phyloP scores from a whole-genome alignment of 2,113 vertebrate genomes.

The Furnarius figulus region DNA sequence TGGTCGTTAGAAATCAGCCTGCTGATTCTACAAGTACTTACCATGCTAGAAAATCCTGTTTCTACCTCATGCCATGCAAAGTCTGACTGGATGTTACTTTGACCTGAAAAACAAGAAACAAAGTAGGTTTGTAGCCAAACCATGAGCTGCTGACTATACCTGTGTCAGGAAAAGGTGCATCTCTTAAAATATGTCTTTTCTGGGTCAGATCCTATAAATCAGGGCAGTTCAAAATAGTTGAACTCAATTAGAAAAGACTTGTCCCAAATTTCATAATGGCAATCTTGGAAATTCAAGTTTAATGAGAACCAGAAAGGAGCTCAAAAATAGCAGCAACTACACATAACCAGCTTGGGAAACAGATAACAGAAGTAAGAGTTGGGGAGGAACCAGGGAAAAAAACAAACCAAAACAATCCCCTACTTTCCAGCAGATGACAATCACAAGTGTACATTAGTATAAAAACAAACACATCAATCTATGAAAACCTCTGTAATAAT shows the following conservation, averaged over 20 bases:
- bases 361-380: background rate
- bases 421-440: background rate
- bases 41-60: slow-evolving; percentile 52
- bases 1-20: slow-evolving; percentile 19
- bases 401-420: background rate
- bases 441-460: background rate
- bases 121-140: background rate
- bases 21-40: slow-evolving; percentile 36
- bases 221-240: background rate
- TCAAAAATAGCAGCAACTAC: background rate
- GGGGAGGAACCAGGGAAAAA: background rate
- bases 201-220: background rate
- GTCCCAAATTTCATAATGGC: background rate
- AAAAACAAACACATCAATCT: background rate
- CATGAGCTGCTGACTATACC: background rate
- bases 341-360: background rate
- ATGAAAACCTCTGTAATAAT: background rate
- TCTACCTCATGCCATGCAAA: slow-evolving; percentile 29
- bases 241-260: background rate
- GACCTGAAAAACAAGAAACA: slow-evolving; percentile 60
- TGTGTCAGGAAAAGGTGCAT: background rate
- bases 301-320: background rate
- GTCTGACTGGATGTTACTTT: slow-evolving; percentile 34
- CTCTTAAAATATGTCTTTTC: background rate
- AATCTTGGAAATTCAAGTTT: background rate